Percentiles rank a stretch among this genome's conserved stretches.
These are phyloP conservation scores for Carassius gibelio DNA, from an alignment of 2,113 vertebrate species.

Conservation along the genomic window DNA sequence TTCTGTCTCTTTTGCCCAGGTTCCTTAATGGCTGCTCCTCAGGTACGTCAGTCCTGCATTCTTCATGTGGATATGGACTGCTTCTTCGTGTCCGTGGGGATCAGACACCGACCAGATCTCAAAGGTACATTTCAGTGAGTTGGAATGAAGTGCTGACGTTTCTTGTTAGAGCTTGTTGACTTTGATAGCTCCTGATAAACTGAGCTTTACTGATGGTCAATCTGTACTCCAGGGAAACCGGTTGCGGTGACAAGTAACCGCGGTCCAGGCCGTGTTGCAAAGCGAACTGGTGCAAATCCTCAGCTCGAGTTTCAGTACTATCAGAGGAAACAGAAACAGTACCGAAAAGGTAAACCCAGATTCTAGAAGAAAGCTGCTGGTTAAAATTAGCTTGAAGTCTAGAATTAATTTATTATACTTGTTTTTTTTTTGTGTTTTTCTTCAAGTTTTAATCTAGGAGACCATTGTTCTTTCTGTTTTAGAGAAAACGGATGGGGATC, in stretches of 20 bases:
- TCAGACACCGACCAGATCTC: slow-evolving; percentile 90
- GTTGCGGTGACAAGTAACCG: slow-evolving; percentile 97
- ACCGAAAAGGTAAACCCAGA: slow-evolving; percentile 78
- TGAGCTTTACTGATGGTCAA: slow-evolving; percentile 1
- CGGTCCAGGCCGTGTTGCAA: slow-evolving; percentile 80
- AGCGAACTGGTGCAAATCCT: slow-evolving; percentile 85
- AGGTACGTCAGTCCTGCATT: slow-evolving; percentile 81
- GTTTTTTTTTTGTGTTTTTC: not conserved
- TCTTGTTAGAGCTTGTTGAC: not conserved
- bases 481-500: slow-evolving; percentile 70
- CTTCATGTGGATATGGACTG: slow-evolving; percentile 99
- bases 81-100: slow-evolving; percentile 98
- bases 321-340: slow-evolving; percentile 80
- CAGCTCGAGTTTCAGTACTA: slow-evolving; percentile 91
- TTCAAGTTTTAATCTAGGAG: not conserved
- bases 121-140: slow-evolving; percentile 77
- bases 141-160: not conserved
- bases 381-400: not conserved
- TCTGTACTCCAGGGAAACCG: slow-evolving; percentile 82
- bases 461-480: slow-evolving; percentile 8
- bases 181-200: not conserved
- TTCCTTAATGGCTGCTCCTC: slow-evolving; percentile 51
- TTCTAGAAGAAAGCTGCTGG: not conserved
- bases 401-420: not conserved
- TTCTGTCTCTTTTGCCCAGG: not conserved